These are phyloP conservation scores for Drosophila pachea DNA, from an alignment of 1,140 invertebrate genomes.

Conservation along the genomic window DNA sequence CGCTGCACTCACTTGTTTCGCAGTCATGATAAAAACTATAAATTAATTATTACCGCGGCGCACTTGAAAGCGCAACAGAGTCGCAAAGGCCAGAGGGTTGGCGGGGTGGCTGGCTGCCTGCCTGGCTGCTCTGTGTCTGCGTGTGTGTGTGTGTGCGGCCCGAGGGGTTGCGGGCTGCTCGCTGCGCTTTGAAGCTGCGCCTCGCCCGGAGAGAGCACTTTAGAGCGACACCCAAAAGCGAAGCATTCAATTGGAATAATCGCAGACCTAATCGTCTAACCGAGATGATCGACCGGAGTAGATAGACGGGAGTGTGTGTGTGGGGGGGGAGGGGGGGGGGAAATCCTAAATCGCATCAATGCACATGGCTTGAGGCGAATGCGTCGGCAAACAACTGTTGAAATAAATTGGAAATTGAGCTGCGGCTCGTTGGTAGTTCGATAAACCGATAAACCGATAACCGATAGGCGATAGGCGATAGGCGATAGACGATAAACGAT, in stretches of 20 bases:
- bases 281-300: constrained; percentile 47
- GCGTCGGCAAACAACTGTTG: constrained; percentile 72
- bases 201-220: constrained; percentile 52
- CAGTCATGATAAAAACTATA: constrained; percentile 78
- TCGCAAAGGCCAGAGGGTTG: constrained; percentile 6
- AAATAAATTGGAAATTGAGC: constrained; percentile 37
- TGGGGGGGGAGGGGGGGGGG: background rate
- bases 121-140: too few species aligned
- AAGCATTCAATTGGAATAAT: constrained; percentile 73
- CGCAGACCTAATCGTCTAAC: constrained; percentile 65
- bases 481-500: too few species aligned
- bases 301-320: background rate
- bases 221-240: constrained; percentile 66
- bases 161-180: background rate
- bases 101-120: background rate
- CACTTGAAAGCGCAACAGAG: constrained; percentile 67
- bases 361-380: constrained; percentile 12
- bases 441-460: background rate
- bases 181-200: constrained; percentile 14
- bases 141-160: background rate
- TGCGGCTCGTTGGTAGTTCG: background rate
- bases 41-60: constrained; percentile 78
- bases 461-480: background rate
- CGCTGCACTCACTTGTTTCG: constrained; percentile 58
- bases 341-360: constrained; percentile 30